Conservation (phyloP, 2,888 invertebrate genomes). For the Danaus chrysippus region DNA sequence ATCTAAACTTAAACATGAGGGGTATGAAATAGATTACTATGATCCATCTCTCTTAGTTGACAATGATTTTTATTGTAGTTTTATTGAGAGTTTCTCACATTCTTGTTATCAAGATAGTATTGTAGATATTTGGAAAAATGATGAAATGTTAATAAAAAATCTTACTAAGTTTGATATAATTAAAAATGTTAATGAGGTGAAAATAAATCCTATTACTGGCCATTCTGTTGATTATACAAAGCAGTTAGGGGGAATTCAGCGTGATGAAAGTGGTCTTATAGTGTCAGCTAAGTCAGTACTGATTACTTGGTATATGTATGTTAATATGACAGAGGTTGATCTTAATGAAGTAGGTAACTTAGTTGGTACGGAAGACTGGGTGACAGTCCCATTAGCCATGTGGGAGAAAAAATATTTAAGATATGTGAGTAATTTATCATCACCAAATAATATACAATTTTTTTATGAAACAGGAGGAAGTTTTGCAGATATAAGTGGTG, state of each 20-base stretch:
- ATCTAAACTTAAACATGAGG: slow-evolving; percentile 27
- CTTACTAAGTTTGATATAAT: slow-evolving; percentile 81
- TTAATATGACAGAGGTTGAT: slow-evolving; percentile 84
- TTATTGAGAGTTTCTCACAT: slow-evolving; percentile 79
- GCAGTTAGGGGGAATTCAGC: slow-evolving; percentile 80
- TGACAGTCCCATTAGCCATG: slow-evolving; percentile 75
- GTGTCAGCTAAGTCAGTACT: slow-evolving; percentile 81
- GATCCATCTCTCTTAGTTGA: slow-evolving; percentile 80
- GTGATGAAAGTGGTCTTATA: slow-evolving; percentile 80
- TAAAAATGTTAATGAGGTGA: slow-evolving; percentile 77
- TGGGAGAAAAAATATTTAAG: slow-evolving; percentile 82
- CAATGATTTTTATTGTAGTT: slow-evolving; percentile 80
- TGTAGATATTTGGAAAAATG: slow-evolving; percentile 84
- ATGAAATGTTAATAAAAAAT: slow-evolving; percentile 70
- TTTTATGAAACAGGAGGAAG: slow-evolving; percentile 82
- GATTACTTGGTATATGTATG: slow-evolving; percentile 81
- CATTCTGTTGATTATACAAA: slow-evolving; percentile 81
- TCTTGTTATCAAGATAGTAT: slow-evolving; percentile 83
- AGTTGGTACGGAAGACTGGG: slow-evolving; percentile 88
- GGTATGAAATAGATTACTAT: slow-evolving; percentile 52
- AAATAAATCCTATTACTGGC: slow-evolving; percentile 81
- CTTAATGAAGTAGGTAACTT: slow-evolving; percentile 83
- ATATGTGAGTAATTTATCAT: slow-evolving; percentile 55
- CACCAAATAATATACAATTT: slow-evolving; percentile 56
- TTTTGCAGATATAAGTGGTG: slow-evolving; percentile 86